Evolutionary conservation across 2,888 invertebrate species (phyloP), one percentile per base, ranked within the genome.

Genomic region (Melanargia galathea): DNA sequence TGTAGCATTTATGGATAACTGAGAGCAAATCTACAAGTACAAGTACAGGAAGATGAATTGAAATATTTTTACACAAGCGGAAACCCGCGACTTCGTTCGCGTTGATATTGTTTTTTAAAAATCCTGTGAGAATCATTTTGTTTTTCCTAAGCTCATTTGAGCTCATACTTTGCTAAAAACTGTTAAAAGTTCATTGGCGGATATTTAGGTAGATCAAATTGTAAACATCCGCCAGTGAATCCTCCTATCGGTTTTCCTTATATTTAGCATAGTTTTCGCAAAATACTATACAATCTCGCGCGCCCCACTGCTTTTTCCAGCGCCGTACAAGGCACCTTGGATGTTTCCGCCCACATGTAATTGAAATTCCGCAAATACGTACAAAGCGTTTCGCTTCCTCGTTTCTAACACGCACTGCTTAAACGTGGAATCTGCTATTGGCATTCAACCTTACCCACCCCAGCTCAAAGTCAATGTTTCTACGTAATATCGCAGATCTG

Each of bases 351-450:
- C 8, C 30, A 4, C 2, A 11, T 1, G 51, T 11, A 51, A 51
- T 33, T 30, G 51, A 30, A 51, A 51, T 51, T 51, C 51, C 30
- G 8, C 51, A 1, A 11, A 49, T 49, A 49, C 30, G 49, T 30
- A n/a, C 16, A 16, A 40, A 16, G 16, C 16, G 5, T 26, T 24
- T 24, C n/a, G 6, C 30, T 49, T 49, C 30, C 16, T 30, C 2
- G 30, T 49, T 49, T 30, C 49, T 49, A 30, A 49, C 26, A 49
- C 49, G 30, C 49, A 30, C 30, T 49, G 49, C 18, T 30, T 30
- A 49, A 2, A 30, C 30, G 16, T 33, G 11, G 51, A 51, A 51
- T 51, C 18, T 30, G 0, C 10, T 18, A 30, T 4, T 18, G 51
- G 30, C 16, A 18, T 51, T 51, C 18, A 11, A n/a, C 24, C 2